Evolutionary conservation across 2,113 vertebrate species (phyloP), one percentile per base, ranked within the genome.

Genomic region (Cephalopholis sonnerati): DNA sequence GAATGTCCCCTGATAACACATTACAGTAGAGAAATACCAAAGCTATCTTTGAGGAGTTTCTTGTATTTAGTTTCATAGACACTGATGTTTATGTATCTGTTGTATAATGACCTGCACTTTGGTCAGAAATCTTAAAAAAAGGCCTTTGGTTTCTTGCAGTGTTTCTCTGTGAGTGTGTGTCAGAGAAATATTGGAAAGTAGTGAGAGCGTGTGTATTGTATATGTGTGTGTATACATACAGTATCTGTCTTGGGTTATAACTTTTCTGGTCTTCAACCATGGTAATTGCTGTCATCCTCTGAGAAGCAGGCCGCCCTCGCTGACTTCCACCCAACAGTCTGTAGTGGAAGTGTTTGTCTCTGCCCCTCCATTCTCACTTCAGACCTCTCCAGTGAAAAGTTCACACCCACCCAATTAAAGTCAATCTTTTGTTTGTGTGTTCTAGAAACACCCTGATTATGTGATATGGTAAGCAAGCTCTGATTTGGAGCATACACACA

Each of bases 361-460:
- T 32, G 53, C 59, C 69, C 58, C 77, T 62, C 68, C 22, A 5
- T 18, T 39, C 61, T 54, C 63, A 69, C 81, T 83, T 72, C 77
- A 72, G 71, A 83, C 51, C 36, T 58, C 55, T 76, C 65, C 48
- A n/a, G 50, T 24, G 66, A 80, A 4, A 63, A 29, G 72, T 68
- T 86, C 79, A 74, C 87, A 77, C 82, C 71, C 87, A 57, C n/a
- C 70, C 62, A 84, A 87, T 90, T 87, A 90, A 27, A 79, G 55
- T 74, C 87, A 83, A 61, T 79, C 77, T 81, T 2, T 7, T 85
- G 74, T 86, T 72, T 90, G 80, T 53, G 59, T 63, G 50, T 82
- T 70, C 27, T 22, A 16, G 84, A 76, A 89, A 90, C 81, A 71
- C 72, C 81, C 89, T 76, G 90, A 92, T 92, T 75, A 81, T 62